Evolutionary conservation across 2,888 invertebrate species (phyloP).

Genomic region (Shargacucullia verbasci): DNA sequence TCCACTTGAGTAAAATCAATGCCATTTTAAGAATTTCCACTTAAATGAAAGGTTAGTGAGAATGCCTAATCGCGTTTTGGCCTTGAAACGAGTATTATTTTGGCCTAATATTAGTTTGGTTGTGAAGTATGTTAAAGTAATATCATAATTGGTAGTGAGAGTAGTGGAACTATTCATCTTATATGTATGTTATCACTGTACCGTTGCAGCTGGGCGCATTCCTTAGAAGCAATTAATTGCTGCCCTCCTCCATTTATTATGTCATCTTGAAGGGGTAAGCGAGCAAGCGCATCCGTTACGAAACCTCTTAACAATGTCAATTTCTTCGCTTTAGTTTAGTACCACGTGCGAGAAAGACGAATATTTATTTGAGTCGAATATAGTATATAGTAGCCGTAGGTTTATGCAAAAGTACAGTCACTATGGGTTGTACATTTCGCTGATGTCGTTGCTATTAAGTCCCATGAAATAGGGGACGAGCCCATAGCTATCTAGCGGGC

Average conservation of each 20-base stretch:
- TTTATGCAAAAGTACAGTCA: no score
- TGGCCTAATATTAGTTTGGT: not conserved
- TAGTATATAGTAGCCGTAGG: no score
- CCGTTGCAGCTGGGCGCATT: slow-evolving; percentile 78
- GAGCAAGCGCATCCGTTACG: slow-evolving; percentile 62
- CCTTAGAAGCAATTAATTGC: slow-evolving; percentile 79
- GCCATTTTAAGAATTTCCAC: slow-evolving; percentile 24
- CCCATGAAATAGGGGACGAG: no score
- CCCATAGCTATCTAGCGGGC: no score
- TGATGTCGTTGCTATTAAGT: no score
- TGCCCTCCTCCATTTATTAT: slow-evolving; percentile 76
- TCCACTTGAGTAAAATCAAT: slow-evolving; percentile 34
- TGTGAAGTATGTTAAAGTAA: no score
- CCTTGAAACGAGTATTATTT: slow-evolving; percentile 8
- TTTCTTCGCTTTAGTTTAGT: slow-evolving; percentile 29
- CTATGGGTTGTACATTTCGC: no score
- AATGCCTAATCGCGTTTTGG: slow-evolving; percentile 2
- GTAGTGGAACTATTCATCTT: slow-evolving; percentile 67
- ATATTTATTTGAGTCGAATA: no score
- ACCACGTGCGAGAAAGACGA: not conserved
- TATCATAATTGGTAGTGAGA: slow-evolving; percentile 5
- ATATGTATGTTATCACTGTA: slow-evolving; percentile 75
- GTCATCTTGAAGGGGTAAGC: slow-evolving; percentile 75
- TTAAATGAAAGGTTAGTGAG: slow-evolving; percentile 19
- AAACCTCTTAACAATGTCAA: slow-evolving; percentile 57